Conservation (phyloP, 2,888 invertebrate species). For the Teleiodes luculella region DNA sequence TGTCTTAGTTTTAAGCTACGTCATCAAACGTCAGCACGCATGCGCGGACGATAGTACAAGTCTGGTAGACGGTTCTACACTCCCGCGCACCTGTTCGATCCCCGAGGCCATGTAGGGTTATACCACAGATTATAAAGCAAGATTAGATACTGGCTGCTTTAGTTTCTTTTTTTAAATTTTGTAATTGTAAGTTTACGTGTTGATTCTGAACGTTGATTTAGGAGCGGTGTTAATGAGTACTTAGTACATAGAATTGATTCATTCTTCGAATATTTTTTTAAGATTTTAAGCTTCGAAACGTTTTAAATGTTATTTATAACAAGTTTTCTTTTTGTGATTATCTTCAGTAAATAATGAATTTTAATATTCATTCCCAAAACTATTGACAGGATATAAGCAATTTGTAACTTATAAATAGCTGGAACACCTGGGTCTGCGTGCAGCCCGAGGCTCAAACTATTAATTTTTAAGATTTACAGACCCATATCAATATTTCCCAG, state of each 20-base stretch:
- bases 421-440: neutral
- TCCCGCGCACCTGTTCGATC: constrained; percentile 8
- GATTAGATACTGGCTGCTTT: constrained; percentile 4
- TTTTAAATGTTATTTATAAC: no score
- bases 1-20: neutral
- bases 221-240: neutral
- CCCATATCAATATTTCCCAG: neutral
- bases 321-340: no score
- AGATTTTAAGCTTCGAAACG: no score
- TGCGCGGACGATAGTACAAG: neutral
- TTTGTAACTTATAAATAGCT: neutral
- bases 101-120: constrained; percentile 2
- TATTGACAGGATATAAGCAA: no score
- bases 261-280: no score
- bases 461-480: no score
- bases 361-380: no score
- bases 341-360: no score
- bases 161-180: neutral
- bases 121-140: constrained; percentile 3
- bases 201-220: neutral
- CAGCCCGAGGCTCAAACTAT: neutral
- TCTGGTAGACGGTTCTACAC: neutral
- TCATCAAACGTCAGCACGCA: constrained; percentile 5
- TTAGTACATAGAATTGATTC: no score
- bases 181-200: neutral